Percentiles rank a stretch among this genome's conserved stretches.
phyloP scores from a whole-genome alignment of 2,797 vertebrate species.

The Loris lydekkerianus region DNA sequence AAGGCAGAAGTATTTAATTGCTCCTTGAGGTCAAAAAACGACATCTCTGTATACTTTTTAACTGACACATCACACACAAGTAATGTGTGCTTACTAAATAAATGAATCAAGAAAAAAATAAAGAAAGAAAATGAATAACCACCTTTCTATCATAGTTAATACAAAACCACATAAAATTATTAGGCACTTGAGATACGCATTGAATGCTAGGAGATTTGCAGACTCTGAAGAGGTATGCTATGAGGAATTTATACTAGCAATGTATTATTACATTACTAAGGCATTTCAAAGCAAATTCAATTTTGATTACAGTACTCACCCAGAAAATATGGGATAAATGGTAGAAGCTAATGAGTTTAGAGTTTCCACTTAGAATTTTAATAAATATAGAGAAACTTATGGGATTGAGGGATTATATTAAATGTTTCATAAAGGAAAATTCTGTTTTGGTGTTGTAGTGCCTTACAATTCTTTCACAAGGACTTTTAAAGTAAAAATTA shows the following conservation, averaged over 20 bases:
- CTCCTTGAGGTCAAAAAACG: neutral
- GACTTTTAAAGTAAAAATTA: slow-evolving; percentile 72
- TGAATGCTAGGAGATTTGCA: slow-evolving; percentile 23
- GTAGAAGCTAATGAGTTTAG: slow-evolving; percentile 73
- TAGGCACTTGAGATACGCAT: slow-evolving; percentile 3
- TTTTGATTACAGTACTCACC: slow-evolving; percentile 77
- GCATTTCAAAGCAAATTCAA: slow-evolving; percentile 77
- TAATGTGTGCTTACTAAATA: neutral
- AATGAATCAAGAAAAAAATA: slow-evolving; percentile 23
- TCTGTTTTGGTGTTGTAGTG: slow-evolving; percentile 55
- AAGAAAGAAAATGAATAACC: slow-evolving; percentile 41
- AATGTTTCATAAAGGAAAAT: slow-evolving; percentile 75
- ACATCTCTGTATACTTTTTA: neutral
- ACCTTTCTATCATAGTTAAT: slow-evolving; percentile 49
- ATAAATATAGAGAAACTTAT: slow-evolving; percentile 76
- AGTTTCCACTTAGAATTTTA: slow-evolving; percentile 75
- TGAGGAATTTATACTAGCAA: slow-evolving; percentile 65
- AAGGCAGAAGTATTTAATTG: slow-evolving; percentile 4
- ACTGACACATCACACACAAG: neutral
- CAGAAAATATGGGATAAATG: slow-evolving; percentile 72
- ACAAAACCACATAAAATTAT: slow-evolving; percentile 62
- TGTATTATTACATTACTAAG: slow-evolving; percentile 70
- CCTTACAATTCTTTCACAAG: slow-evolving; percentile 48
- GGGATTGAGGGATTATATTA: slow-evolving; percentile 46
- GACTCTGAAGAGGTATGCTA: slow-evolving; percentile 57